phyloP scores from a whole-genome alignment of 2,113 vertebrate species.

The Cochlearius cochlearius region DNA sequence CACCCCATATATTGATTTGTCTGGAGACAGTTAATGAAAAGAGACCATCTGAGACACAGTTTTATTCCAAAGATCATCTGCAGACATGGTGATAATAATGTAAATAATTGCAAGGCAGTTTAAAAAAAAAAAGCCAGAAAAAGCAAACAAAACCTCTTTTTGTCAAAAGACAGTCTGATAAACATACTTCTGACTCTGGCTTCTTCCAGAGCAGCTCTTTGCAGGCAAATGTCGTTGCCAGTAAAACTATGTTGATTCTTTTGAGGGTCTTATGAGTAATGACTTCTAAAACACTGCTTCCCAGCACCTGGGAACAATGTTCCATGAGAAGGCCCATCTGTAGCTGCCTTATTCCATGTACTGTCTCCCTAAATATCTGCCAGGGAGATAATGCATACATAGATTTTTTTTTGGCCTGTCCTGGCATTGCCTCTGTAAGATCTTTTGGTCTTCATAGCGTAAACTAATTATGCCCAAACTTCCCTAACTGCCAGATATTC shows the following conservation, averaged over 20 bases:
- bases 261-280: background rate
- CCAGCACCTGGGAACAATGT: background rate
- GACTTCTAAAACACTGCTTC: background rate
- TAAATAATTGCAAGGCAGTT: background rate
- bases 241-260: background rate
- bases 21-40: background rate
- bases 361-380: background rate
- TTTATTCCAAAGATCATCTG: background rate
- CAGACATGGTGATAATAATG: background rate
- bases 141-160: background rate
- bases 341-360: background rate
- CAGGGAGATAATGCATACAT: background rate
- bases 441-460: background rate
- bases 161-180: background rate
- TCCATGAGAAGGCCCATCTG: background rate
- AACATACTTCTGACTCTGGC: background rate
- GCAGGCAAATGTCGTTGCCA: background rate
- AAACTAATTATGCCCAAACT: background rate
- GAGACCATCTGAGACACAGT: background rate
- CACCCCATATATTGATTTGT: background rate
- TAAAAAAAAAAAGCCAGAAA: background rate
- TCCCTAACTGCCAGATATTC: background rate
- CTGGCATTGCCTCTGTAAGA: background rate
- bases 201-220: background rate
- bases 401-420: background rate